phyloP scores from a whole-genome alignment of 1,140 invertebrate genomes.

The Ylistrum balloti region DNA sequence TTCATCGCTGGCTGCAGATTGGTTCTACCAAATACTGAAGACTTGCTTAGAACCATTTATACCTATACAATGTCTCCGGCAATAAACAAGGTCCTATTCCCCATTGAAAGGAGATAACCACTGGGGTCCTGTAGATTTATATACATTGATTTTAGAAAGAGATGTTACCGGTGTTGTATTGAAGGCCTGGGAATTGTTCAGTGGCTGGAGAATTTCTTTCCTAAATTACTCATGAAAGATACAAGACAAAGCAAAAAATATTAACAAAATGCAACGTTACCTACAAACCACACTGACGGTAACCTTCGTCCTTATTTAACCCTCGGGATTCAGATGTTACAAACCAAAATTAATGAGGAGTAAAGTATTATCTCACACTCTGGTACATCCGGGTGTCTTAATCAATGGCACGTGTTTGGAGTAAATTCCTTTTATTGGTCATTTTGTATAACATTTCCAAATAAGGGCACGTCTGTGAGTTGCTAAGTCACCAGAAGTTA shows the following conservation, averaged over 20 bases:
- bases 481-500: background rate
- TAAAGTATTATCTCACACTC: background rate
- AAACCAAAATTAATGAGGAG: background rate
- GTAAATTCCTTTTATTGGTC: background rate
- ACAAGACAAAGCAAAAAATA: background rate
- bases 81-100: background rate
- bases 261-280: background rate
- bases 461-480: background rate
- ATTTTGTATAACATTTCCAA: conserved; percentile 2
- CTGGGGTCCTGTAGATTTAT: background rate
- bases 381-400: background rate
- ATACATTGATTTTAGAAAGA: background rate
- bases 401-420: background rate
- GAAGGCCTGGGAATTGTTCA: background rate
- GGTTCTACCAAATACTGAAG: background rate
- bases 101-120: background rate
- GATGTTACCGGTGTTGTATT: background rate
- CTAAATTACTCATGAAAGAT: background rate
- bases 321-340: background rate
- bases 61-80: background rate
- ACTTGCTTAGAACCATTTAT: background rate
- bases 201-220: background rate
- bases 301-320: background rate
- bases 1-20: background rate
- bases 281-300: background rate